Evolutionary conservation across 1,140 invertebrate genomes (phyloP), one percentile per base, ranked within the genome.

Genomic region (Copidosoma floridanum): DNA sequence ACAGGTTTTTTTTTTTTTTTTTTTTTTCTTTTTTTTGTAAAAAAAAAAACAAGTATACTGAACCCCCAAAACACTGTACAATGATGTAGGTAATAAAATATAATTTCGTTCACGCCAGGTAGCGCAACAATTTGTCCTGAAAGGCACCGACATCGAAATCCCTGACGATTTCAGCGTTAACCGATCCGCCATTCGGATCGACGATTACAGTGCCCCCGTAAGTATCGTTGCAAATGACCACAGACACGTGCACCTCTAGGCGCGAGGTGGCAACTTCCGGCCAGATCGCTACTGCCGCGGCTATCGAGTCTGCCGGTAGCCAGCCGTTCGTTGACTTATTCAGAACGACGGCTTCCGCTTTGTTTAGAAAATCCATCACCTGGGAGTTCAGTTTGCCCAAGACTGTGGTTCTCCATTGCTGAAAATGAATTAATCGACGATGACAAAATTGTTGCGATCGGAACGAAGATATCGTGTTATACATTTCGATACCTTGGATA

Each of bases 381-480:
- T 68, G 57, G 3, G 74, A 76, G 21, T 77, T 65, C 1, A 77
- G 23, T 2, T 21, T 48, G 3, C 79, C 81, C 3, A 82, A 65
- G 16, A 70, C 57, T 0, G 80, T 62, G 8, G 46, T 60, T 12
- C 82, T 68, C 77, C 82, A 83, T 18, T 74, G 54, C 82, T 84
- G 32, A 26, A 64, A 61, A 26, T 32, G 6, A 32, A 8, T 32
- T 12, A 32, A 32, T 6, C 29, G 29, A 32, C 6, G 12, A 32
- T 32, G 29, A 12, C 29, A 32, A 32, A 32, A 32, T 32, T 32
- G n/a, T n/a, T n/a, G n/a, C n/a, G n/a, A n/a, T n/a, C n/a, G n/a
- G n/a, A n/a, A n/a, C n/a, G n/a, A n/a, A n/a, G n/a, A n/a, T n/a
- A n/a, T n/a, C n/a, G n/a, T n/a, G n/a, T n/a, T n/a, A n/a, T n/a